phyloP scores from a whole-genome alignment of 2,113 vertebrate genomes.

The Macrotis lagotis region DNA sequence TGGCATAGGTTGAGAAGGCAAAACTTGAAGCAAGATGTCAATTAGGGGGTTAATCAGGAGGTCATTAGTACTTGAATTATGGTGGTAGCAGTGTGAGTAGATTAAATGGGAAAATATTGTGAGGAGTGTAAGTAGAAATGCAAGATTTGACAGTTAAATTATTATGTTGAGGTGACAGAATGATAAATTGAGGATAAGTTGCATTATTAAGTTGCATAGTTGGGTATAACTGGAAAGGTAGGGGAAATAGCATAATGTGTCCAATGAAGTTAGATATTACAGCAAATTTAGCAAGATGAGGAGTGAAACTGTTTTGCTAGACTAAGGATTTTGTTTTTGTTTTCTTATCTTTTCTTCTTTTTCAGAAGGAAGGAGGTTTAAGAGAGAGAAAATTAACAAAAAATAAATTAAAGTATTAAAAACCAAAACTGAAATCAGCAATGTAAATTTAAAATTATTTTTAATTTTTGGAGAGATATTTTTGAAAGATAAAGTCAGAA shows the following conservation, averaged over 20 bases:
- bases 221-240: background rate
- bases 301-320: background rate
- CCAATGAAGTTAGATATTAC: background rate
- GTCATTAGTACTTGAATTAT: background rate
- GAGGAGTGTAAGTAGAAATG: background rate
- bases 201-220: background rate
- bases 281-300: background rate
- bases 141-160: background rate
- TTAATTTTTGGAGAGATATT: background rate
- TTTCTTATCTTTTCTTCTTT: background rate
- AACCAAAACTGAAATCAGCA: background rate
- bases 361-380: background rate
- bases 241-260: background rate
- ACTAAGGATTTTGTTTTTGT: background rate
- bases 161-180: background rate
- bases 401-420: background rate
- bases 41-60: background rate
- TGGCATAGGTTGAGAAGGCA: background rate
- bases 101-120: background rate
- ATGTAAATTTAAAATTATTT: too few species aligned
- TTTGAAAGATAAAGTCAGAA: background rate
- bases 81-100: background rate
- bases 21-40: background rate
- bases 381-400: background rate
- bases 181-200: too few species aligned